Evolutionary conservation across 2,113 vertebrate species (phyloP).

Genomic region (Hydrolagus affinis): DNA sequence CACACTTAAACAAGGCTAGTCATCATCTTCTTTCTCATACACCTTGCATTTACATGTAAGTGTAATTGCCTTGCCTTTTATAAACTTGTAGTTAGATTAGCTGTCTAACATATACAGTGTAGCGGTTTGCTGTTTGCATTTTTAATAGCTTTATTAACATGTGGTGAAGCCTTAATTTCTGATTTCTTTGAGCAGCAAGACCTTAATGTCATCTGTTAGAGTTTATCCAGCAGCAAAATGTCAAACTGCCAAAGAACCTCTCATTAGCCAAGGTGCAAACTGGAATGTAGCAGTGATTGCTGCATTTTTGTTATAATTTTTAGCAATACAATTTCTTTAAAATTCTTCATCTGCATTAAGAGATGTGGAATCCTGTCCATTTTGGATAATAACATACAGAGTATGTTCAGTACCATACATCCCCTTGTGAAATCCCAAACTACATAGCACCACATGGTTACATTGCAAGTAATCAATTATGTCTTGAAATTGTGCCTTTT

Average conservation of each 20-base stretch:
- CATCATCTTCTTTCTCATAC: constrained; percentile 72
- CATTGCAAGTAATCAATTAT: too few relatives aligned
- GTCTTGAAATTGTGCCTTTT: too few relatives aligned
- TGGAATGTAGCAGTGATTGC: constrained; percentile 49
- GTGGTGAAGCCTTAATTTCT: constrained; percentile 74
- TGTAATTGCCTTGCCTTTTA: constrained; percentile 75
- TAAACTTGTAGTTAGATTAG: constrained; percentile 72
- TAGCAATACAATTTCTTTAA: neutral
- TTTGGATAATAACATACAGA: neutral
- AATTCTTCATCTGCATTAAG: neutral
- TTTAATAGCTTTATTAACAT: constrained; percentile 79
- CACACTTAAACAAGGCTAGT: constrained; percentile 77
- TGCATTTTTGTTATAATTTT: constrained; percentile 11
- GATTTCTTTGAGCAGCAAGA: constrained; percentile 66
- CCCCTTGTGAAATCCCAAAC: too few relatives aligned
- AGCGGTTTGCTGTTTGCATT: constrained; percentile 75
- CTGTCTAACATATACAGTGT: constrained; percentile 72
- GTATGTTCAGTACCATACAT: too few relatives aligned
- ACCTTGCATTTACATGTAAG: constrained; percentile 78
- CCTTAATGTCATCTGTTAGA: constrained; percentile 68
- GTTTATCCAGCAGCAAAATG: constrained; percentile 68
- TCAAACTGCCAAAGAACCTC: constrained; percentile 67
- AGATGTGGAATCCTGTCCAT: neutral
- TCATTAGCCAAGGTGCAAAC: constrained; percentile 50
- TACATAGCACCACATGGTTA: too few relatives aligned